phyloP scores from a whole-genome alignment of 2,797 vertebrate genomes.

The Ptychobarbus kaznakovi region DNA sequence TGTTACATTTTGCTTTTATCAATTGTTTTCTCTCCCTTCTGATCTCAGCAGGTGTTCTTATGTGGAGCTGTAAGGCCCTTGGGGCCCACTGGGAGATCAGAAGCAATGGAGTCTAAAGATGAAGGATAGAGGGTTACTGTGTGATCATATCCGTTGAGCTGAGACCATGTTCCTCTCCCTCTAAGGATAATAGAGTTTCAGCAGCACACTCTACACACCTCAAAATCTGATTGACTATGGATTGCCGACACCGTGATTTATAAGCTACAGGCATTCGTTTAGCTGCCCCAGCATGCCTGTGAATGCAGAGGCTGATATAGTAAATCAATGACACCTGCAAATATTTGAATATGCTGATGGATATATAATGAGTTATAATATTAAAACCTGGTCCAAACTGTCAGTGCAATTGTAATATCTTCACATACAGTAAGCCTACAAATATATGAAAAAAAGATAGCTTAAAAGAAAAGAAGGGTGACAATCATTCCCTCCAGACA shows the following conservation, averaged over 20 bases:
- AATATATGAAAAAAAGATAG: not conserved
- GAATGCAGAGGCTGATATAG: constrained; percentile 1
- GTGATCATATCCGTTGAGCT: constrained; percentile 49
- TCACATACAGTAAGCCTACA: constrained; percentile 1
- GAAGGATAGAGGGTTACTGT: constrained; percentile 44
- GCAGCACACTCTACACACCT: constrained; percentile 32
- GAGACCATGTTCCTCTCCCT: constrained; percentile 37
- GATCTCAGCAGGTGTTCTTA: constrained; percentile 31
- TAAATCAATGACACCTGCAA: constrained; percentile 32
- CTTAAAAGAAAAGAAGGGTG: not conserved
- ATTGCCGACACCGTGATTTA: constrained; percentile 15
- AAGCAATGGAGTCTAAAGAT: constrained; percentile 39
- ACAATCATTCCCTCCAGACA: not conserved
- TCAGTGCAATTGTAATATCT: constrained; percentile 10
- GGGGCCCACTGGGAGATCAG: constrained; percentile 36
- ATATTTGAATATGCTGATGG: not conserved
- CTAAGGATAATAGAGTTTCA: constrained; percentile 45
- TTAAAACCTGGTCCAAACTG: not conserved
- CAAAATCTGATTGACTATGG: constrained; percentile 43
- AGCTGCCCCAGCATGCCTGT: constrained; percentile 16
- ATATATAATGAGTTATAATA: constrained; percentile 10
- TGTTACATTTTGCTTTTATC: constrained; percentile 20
- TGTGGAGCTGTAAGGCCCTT: not conserved
- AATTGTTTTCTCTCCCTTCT: constrained; percentile 9
- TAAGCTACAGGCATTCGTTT: constrained; percentile 19